These are phyloP conservation scores for Ramphastos sulfuratus DNA, from an alignment of 2,113 vertebrate species.

Conservation along the genomic window DNA sequence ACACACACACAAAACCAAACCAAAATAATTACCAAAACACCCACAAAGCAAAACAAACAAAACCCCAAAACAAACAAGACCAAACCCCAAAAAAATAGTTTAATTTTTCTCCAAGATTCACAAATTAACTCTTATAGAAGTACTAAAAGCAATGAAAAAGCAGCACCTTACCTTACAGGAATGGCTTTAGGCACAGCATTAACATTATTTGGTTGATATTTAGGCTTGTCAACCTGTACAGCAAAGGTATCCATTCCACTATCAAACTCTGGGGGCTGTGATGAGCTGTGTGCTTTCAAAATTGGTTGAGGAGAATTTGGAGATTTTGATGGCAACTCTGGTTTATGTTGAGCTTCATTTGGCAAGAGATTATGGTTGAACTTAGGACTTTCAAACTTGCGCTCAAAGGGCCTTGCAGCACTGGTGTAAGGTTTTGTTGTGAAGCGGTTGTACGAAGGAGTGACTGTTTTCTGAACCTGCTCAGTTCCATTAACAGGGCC, in stretches of 20 bases:
- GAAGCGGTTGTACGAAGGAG: slow-evolving; percentile 88
- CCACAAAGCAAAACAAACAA: no score
- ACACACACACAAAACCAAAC: background rate
- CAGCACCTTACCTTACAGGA: slow-evolving; percentile 89
- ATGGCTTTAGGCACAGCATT: slow-evolving; percentile 92
- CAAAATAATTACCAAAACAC: no score
- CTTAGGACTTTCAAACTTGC: slow-evolving; percentile 98
- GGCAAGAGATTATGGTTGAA: slow-evolving; percentile 98
- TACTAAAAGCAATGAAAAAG: background rate
- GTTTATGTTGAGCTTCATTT: slow-evolving; percentile 85
- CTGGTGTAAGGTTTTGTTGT: slow-evolving; percentile 92
- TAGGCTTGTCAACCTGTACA: slow-evolving; percentile 87
- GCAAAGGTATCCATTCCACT: slow-evolving; percentile 90
- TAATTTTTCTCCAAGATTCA: background rate
- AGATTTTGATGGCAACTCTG: slow-evolving; percentile 82
- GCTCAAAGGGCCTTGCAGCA: slow-evolving; percentile 91
- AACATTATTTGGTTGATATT: slow-evolving; percentile 94
- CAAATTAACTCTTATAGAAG: background rate
- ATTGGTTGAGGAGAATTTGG: slow-evolving; percentile 74
- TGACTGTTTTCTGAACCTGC: slow-evolving; percentile 77
- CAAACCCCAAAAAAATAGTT: background rate
- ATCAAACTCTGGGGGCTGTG: slow-evolving; percentile 88
- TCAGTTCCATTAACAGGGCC: slow-evolving; percentile 88
- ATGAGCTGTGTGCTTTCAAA: slow-evolving; percentile 81
- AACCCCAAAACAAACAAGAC: no score